These are phyloP conservation scores for Columba livia DNA, from an alignment of 2,113 vertebrate species.

Conservation along the genomic window DNA sequence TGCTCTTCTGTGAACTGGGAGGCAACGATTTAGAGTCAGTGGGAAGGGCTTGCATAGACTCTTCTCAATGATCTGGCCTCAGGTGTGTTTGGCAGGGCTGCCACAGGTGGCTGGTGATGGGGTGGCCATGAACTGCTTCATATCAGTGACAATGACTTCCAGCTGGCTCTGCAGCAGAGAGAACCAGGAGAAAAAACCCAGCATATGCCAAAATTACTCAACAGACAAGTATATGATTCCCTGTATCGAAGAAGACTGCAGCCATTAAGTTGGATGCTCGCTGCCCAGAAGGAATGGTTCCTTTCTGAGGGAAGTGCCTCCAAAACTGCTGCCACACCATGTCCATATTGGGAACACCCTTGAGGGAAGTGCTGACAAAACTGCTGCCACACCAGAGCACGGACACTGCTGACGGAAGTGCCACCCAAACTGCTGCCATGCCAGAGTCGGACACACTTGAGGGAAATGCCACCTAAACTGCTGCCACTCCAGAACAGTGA, in stretches of 20 bases:
- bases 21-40: too few relatives aligned
- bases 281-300: fast-evolving
- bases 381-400: fast-evolving
- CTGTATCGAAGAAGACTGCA: neutral
- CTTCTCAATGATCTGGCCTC: neutral
- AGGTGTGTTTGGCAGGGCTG: neutral
- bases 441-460: fast-evolving
- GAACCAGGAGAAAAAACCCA: neutral
- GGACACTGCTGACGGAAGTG: neutral
- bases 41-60: neutral
- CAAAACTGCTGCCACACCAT: neutral
- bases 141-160: neutral
- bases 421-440: fast-evolving
- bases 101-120: neutral
- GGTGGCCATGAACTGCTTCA: neutral
- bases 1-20: neutral
- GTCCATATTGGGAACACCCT: fast-evolving
- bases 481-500: too few relatives aligned
- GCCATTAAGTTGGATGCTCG: fast-evolving
- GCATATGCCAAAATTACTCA: neutral
- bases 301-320: neutral
- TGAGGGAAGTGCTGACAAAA: neutral
- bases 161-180: neutral
- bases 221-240: neutral
- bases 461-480: neutral